phyloP scores from a whole-genome alignment of 2,113 vertebrate genomes.

The Callionymus lyra region DNA sequence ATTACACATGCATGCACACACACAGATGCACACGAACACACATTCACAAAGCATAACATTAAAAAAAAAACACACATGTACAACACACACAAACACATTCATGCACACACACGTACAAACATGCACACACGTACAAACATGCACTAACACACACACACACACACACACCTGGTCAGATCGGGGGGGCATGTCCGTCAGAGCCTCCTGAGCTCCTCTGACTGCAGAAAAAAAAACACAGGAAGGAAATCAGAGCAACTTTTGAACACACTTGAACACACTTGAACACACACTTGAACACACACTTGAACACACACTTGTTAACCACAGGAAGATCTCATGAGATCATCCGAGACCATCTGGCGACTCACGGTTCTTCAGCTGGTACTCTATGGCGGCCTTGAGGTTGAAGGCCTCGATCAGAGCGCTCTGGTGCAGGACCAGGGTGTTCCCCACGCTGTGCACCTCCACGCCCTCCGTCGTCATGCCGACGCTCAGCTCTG shows the following conservation, averaged over 20 bases:
- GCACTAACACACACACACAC: too few species aligned
- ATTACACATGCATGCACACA: too few species aligned
- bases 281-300: too few species aligned
- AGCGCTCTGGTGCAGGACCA: slow-evolving; percentile 84
- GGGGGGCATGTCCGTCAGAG: slow-evolving; percentile 90
- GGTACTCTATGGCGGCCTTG: slow-evolving; percentile 90
- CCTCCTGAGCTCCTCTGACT: slow-evolving; percentile 77
- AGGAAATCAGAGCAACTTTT: too few species aligned
- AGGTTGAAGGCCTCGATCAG: slow-evolving; percentile 95
- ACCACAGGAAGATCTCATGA: too few species aligned
- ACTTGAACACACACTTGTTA: too few species aligned
- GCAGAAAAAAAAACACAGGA: slow-evolving; percentile 2
- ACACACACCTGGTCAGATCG: slow-evolving; percentile 73
- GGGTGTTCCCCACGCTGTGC: slow-evolving; percentile 88
- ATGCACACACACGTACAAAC: not conserved
- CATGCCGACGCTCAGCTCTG: slow-evolving; percentile 87
- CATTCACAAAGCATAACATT: too few species aligned
- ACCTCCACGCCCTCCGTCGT: slow-evolving; percentile 86
- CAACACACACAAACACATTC: too few species aligned
- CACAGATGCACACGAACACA: too few species aligned
- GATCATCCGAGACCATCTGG: not conserved
- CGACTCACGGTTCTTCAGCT: slow-evolving; percentile 75
- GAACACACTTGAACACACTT: too few species aligned
- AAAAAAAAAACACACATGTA: too few species aligned
- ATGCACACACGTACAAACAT: slow-evolving; percentile 7